phyloP scores from a whole-genome alignment of 1,140 invertebrate species.

The Conus betulinus region DNA sequence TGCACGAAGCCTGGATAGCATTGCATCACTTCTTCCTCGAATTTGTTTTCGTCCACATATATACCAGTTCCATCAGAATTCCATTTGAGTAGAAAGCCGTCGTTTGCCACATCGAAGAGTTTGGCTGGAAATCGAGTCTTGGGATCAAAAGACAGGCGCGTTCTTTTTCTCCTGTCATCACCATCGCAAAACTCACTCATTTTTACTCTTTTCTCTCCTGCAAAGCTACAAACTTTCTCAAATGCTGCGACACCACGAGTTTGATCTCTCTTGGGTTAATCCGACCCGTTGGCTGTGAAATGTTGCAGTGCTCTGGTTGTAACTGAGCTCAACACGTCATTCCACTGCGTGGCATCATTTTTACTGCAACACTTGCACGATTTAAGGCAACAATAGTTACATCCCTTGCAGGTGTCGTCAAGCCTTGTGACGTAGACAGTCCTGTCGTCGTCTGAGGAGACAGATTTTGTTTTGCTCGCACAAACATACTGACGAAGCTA shows the following conservation, averaged over 20 bases:
- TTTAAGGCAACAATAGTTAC: not conserved
- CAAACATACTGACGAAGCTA: too few relatives aligned
- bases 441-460: too few relatives aligned
- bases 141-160: conserved; percentile 35
- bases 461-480: too few relatives aligned
- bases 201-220: not conserved
- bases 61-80: conserved; percentile 50
- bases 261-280: not conserved
- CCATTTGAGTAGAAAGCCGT: conserved; percentile 61
- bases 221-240: too few relatives aligned
- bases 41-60: conserved; percentile 52
- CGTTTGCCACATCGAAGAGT: conserved; percentile 61
- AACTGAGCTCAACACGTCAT: conserved; percentile 5
- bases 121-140: conserved; percentile 62
- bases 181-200: not conserved
- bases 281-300: not conserved
- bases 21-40: conserved; percentile 57
- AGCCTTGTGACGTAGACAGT: not conserved
- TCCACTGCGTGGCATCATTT: not conserved
- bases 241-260: not conserved
- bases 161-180: not conserved
- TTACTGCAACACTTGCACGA: not conserved
- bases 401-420: conserved; percentile 1
- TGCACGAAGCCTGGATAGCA: conserved; percentile 66
- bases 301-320: too few relatives aligned